phyloP scores from a whole-genome alignment of 2,113 vertebrate species.

The Poecile atricapillus region DNA sequence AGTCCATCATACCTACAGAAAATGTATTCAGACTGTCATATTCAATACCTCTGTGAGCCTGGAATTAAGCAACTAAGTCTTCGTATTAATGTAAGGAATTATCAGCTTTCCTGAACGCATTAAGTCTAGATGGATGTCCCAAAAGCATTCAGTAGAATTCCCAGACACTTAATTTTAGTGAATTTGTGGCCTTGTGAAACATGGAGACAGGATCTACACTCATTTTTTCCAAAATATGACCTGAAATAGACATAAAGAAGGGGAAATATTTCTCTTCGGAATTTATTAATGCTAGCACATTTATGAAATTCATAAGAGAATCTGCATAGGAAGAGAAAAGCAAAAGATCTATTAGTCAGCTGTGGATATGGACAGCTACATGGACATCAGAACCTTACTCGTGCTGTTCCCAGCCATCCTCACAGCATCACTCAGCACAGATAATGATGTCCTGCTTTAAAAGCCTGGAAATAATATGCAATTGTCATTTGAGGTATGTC shows the following conservation, averaged over 20 bases:
- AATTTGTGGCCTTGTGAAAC: neutral
- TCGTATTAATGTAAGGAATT: conserved; percentile 29
- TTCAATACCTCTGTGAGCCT: neutral
- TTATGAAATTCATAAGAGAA: neutral
- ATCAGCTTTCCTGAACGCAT: neutral
- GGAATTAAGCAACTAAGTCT: conserved; percentile 17
- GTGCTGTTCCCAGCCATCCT: neutral
- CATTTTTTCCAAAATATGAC: neutral
- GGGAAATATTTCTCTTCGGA: neutral
- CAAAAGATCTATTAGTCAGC: neutral
- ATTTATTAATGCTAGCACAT: neutral
- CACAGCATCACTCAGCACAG: neutral
- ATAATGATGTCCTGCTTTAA: neutral
- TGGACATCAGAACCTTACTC: neutral
- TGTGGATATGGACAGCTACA: neutral
- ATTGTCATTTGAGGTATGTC: neutral
- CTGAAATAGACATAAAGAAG: neutral
- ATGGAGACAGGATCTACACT: neutral
- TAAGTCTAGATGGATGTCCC: neutral
- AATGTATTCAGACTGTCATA: neutral
- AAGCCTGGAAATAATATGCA: neutral
- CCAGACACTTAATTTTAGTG: neutral
- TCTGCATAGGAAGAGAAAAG: neutral
- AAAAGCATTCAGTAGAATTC: neutral
- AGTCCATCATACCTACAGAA: neutral